Base-by-base conservation (phyloP, 2,888 invertebrate species). In the Drosophila lacicola region DNA sequence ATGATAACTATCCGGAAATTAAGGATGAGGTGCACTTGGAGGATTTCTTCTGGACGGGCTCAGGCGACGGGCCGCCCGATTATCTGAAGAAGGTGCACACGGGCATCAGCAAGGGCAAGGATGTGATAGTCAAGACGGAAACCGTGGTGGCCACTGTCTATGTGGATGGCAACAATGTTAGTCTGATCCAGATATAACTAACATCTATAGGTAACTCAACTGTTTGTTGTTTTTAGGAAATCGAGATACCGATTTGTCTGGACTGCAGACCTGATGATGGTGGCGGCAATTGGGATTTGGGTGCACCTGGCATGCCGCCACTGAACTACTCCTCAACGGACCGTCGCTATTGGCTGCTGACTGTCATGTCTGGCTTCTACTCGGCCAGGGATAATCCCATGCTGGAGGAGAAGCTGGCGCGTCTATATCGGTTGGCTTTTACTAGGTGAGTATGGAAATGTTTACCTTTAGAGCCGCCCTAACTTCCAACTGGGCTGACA, bases 41-140 rank as follows among this genome's bases (percentile, higher is more conserved):
- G 87, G 97, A 97, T 91, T 97, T 97, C 92, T 96, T 97, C 91
- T 97, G 97, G 97, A 96, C 96, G 0, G 97, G 97, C 0, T 96
- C 96, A 0, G 97, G 97, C 0, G 97, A 97, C 90, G 97, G 96
- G 0, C 95, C 95, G 0, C 94, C 95, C 9, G 94, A 94, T 0
- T 92, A 90, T 63, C 74, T 92, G 8, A 91, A 91, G 74, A 91
- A 91, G 61, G 91, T 92, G 11, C 92, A 92, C 66, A 91, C 94
- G 92, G 86, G 93, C 93, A 79, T 94, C 93, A 83, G 93, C 93
- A 46, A 94, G 94, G 62, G 91, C 82, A 69, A 92, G 89, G 88
- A 91, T 82, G 93, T 95, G 9, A 94, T 95, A 42, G 94, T 94
- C 50, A 95, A 95, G 85, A 94, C 94, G 10, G 95, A 95, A 70